Conservation (phyloP, 2,113 vertebrate genomes). For the Sisor rabdophorus region DNA sequence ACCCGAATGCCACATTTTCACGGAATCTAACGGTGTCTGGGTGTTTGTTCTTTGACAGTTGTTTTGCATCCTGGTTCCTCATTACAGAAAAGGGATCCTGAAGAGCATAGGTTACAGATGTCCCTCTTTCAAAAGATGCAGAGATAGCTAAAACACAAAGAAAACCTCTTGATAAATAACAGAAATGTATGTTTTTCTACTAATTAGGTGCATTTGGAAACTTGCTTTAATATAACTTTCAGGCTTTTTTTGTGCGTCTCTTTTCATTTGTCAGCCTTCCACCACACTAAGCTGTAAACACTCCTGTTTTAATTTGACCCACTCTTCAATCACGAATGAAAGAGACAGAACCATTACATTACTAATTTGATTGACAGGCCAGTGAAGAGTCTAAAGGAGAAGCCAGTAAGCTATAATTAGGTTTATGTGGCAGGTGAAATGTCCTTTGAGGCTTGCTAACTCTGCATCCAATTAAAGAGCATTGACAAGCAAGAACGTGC, state of each 20-base stretch:
- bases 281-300: slow-evolving; percentile 34
- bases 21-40: slow-evolving; percentile 62
- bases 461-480: slow-evolving; percentile 31
- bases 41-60: slow-evolving; percentile 69
- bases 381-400: slow-evolving; percentile 25
- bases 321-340: slow-evolving; percentile 12
- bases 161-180: background rate
- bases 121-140: slow-evolving; percentile 76
- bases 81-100: slow-evolving; percentile 80
- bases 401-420: slow-evolving; percentile 41
- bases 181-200: slow-evolving; percentile 15
- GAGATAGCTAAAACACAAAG: slow-evolving; percentile 54
- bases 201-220: slow-evolving; percentile 29
- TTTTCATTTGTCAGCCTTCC: slow-evolving; percentile 29
- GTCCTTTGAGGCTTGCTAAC: slow-evolving; percentile 34
- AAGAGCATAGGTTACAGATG: slow-evolving; percentile 74
- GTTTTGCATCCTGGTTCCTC: slow-evolving; percentile 65
- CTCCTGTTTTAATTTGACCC: slow-evolving; percentile 5
- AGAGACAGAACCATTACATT: slow-evolving; percentile 43
- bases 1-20: slow-evolving; percentile 76
- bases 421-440: slow-evolving; percentile 46
- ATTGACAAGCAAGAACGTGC: slow-evolving; percentile 33
- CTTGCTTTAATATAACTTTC: slow-evolving; percentile 16
- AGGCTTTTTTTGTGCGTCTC: slow-evolving; percentile 8
- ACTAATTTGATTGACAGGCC: slow-evolving; percentile 51